Evolutionary conservation across 1,140 invertebrate genomes (phyloP).

Genomic region (Lasioglossum albipes): DNA sequence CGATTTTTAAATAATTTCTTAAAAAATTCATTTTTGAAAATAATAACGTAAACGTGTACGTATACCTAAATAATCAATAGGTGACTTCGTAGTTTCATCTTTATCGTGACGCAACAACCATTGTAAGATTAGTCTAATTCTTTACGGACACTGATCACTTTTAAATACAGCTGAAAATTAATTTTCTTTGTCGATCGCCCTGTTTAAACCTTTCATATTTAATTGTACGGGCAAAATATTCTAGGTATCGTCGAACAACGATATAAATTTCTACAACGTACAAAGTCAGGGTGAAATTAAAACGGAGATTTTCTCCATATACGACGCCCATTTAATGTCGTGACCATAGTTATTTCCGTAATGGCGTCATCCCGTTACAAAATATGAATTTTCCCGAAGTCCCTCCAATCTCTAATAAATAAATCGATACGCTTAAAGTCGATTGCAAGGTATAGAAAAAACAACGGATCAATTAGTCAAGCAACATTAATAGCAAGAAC

Average conservation of each 20-base stretch:
- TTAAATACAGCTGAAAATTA: background rate
- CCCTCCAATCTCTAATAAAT: background rate
- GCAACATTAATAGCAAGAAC: background rate
- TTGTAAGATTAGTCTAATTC: slow-evolving; percentile 20
- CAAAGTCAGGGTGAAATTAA: slow-evolving; percentile 6
- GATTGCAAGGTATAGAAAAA: background rate
- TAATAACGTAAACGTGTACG: slow-evolving; percentile 12
- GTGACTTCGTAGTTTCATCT: slow-evolving; percentile 33
- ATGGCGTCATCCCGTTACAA: slow-evolving; percentile 54
- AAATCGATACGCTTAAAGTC: background rate
- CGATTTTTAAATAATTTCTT: background rate
- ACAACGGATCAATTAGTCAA: too few species aligned
- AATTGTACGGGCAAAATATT: background rate
- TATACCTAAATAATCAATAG: slow-evolving; percentile 45
- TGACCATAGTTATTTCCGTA: slow-evolving; percentile 55
- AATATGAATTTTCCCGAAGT: slow-evolving; percentile 33
- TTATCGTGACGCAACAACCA: slow-evolving; percentile 21
- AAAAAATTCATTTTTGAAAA: background rate
- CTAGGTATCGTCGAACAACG: background rate
- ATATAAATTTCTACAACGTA: background rate
- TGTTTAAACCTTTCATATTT: background rate
- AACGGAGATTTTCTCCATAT: slow-evolving; percentile 47
- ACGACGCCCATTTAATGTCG: slow-evolving; percentile 44
- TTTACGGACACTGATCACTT: background rate
- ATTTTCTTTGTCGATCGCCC: too few species aligned